Conservation (phyloP, 2,113 vertebrate species). For the Paracanthobrama guichenoti region DNA sequence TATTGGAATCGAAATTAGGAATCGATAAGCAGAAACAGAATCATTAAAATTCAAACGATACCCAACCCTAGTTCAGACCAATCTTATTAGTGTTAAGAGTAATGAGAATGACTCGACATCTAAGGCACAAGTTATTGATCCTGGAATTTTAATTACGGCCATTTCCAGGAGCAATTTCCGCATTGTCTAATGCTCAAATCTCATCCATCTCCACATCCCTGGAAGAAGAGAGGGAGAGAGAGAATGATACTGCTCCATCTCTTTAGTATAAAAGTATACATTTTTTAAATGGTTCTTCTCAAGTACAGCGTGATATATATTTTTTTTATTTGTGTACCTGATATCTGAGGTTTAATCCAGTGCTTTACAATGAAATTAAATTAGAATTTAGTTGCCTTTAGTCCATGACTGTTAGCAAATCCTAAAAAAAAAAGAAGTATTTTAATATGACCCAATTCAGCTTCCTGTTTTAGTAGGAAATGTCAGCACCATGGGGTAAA, state of each 20-base stretch:
- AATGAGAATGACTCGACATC: slow-evolving; percentile 47
- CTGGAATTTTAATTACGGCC: slow-evolving; percentile 43
- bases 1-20: no score
- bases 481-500: neutral
- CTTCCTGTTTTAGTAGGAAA: neutral
- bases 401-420: neutral
- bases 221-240: neutral
- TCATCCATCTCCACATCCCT: slow-evolving; percentile 24
- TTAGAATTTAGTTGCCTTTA: neutral
- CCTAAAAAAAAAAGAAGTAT: neutral
- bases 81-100: slow-evolving; percentile 44
- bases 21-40: no score
- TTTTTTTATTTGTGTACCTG: neutral
- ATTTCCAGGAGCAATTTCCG: slow-evolving; percentile 46
- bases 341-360: neutral
- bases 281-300: no score
- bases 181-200: slow-evolving; percentile 27
- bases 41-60: no score
- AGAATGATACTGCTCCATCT: neutral
- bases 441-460: neutral
- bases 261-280: no score
- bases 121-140: slow-evolving; percentile 50
- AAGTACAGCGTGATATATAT: no score
- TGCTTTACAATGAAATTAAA: neutral
- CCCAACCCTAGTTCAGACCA: no score